Conservation (phyloP, 2,888 invertebrate species). For the Oxycera nigricornis region DNA sequence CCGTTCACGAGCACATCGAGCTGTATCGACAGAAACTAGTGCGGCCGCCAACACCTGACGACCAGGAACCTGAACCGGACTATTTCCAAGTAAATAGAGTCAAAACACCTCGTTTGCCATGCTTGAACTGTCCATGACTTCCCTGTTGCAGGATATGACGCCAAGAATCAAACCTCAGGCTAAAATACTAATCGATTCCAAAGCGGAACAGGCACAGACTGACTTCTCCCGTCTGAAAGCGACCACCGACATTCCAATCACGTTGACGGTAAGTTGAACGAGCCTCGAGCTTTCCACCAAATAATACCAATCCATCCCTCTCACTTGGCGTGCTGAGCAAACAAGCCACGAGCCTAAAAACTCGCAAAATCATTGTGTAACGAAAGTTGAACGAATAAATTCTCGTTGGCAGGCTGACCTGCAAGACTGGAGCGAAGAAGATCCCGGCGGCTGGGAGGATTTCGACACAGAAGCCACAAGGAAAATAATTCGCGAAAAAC, state of each 20-base stretch:
- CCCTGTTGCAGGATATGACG: conserved; percentile 65
- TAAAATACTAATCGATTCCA: conserved; percentile 64
- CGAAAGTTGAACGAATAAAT: neutral
- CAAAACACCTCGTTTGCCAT: neutral
- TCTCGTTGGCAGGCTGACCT: conserved; percentile 61
- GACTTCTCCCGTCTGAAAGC: conserved; percentile 64
- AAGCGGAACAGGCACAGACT: conserved; percentile 50
- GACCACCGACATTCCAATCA: conserved; percentile 61
- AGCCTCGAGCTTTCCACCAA: neutral
- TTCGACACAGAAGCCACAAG: conserved; percentile 59
- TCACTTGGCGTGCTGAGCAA: too few species aligned
- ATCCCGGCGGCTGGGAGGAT: conserved; percentile 65
- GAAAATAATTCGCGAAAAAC: conserved; percentile 59
- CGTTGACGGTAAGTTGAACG: conserved; percentile 55
- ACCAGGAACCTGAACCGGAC: conserved; percentile 63
- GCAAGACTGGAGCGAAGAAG: conserved; percentile 66
- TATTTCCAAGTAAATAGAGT: conserved; percentile 64
- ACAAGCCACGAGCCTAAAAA: too few species aligned
- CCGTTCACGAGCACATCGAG: conserved; percentile 71
- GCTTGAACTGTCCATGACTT: neutral
- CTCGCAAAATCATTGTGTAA: neutral
- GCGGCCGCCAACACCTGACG: conserved; percentile 60
- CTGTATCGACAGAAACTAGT: conserved; percentile 67
- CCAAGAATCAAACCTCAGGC: conserved; percentile 69
- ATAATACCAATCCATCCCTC: neutral